Percentiles rank a stretch among this genome's conserved stretches.
Conservation (phyloP, 2,888 invertebrate genomes). For the Agrochola litura region DNA sequence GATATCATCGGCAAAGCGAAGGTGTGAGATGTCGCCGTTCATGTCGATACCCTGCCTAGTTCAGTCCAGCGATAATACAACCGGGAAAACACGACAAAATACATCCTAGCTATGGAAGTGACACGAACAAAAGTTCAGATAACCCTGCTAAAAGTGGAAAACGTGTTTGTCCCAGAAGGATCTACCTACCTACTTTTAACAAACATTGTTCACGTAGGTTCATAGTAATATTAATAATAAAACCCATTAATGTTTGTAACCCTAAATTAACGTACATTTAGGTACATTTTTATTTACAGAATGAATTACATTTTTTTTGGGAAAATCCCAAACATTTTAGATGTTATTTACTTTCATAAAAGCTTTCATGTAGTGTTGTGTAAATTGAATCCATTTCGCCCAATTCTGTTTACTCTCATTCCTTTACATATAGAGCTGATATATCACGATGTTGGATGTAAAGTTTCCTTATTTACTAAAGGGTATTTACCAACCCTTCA, state of each 20-base stretch:
- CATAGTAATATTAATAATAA: not conserved
- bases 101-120: not conserved
- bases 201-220: not conserved
- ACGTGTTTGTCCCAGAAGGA: not conserved
- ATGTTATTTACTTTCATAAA: constrained; percentile 47
- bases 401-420: constrained; percentile 47
- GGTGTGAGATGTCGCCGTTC: too few species aligned
- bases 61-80: not conserved
- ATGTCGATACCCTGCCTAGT: not conserved
- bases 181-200: too few species aligned
- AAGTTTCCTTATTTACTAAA: constrained; percentile 6
- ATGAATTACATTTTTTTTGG: not conserved
- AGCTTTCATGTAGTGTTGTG: constrained; percentile 44
- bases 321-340: constrained; percentile 6
- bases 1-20: not conserved
- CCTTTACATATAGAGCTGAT: constrained; percentile 18
- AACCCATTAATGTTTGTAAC: not conserved
- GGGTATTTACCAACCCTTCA: not conserved
- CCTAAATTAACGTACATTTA: not conserved
- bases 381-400: constrained; percentile 46
- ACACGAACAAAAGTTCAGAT: not conserved
- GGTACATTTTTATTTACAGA: not conserved
- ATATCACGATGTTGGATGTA: constrained; percentile 11
- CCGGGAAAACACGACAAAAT: not conserved
- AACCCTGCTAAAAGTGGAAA: not conserved